These are phyloP conservation scores for Chionis minor DNA, from an alignment of 2,113 vertebrate genomes.

Conservation along the genomic window DNA sequence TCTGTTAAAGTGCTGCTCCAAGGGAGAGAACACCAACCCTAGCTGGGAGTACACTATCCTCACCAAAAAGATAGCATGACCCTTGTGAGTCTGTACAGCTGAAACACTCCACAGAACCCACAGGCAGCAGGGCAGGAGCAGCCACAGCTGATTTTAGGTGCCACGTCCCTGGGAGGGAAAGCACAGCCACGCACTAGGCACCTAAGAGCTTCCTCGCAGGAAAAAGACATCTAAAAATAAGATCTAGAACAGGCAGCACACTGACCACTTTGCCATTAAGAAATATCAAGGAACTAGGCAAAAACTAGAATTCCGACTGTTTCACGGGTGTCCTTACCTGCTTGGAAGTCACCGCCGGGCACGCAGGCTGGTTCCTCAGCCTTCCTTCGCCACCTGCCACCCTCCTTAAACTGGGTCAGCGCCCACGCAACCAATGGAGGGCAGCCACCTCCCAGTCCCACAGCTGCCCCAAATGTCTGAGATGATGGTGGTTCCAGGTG, in stretches of 20 bases:
- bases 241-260: accelerated
- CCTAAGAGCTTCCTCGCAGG: accelerated
- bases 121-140: not conserved
- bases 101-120: accelerated
- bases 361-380: accelerated
- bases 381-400: accelerated
- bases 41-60: not conserved
- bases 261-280: not conserved
- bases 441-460: not conserved
- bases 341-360: accelerated
- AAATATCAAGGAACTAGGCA: accelerated
- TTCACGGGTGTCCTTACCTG: accelerated
- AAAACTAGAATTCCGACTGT: not conserved
- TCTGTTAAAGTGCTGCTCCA: accelerated
- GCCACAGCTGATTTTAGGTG: not conserved
- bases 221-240: accelerated
- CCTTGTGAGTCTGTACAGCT: accelerated
- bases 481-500: not conserved
- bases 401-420: accelerated
- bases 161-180: accelerated
- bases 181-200: accelerated
- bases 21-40: accelerated
- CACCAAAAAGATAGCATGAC: accelerated
- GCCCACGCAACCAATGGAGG: not conserved
- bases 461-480: not conserved